These are phyloP conservation scores for Oceanodroma tethys DNA, from an alignment of 2,113 vertebrate genomes.

Conservation along the genomic window DNA sequence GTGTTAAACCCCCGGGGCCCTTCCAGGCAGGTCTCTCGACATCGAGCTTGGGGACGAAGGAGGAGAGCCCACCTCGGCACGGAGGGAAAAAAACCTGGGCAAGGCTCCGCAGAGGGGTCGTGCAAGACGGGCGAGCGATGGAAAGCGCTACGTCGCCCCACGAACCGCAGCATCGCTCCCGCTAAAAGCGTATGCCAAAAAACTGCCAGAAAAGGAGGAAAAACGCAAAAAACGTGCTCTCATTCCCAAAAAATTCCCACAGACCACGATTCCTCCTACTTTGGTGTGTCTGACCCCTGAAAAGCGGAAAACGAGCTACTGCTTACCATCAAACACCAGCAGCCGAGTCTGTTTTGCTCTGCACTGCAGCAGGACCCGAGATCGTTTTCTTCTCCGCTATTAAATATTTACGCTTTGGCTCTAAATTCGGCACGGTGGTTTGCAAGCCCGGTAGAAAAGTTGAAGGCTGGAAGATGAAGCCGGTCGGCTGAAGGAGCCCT, in stretches of 20 bases:
- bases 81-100: background rate
- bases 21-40: background rate
- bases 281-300: background rate
- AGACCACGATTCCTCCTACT: background rate
- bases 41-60: background rate
- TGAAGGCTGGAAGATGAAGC: background rate
- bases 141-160: background rate
- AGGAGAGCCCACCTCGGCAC: background rate
- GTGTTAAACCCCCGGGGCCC: too few species aligned
- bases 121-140: background rate
- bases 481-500: fast-evolving
- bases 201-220: background rate
- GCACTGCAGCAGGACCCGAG: background rate
- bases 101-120: background rate
- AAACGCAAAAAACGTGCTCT: fast-evolving
- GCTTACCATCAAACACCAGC: too few species aligned
- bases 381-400: background rate
- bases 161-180: fast-evolving
- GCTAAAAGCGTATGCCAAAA: too few species aligned
- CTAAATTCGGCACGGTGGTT: background rate
- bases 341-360: background rate
- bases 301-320: background rate
- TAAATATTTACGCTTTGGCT: background rate
- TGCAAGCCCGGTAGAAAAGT: background rate
- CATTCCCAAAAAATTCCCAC: background rate